A percentile compares a stretch with the other conserved stretches of the same genome.
These are phyloP conservation scores for Gadus chalcogrammus DNA, from an alignment of 2,113 vertebrate species.

Conservation along the genomic window DNA sequence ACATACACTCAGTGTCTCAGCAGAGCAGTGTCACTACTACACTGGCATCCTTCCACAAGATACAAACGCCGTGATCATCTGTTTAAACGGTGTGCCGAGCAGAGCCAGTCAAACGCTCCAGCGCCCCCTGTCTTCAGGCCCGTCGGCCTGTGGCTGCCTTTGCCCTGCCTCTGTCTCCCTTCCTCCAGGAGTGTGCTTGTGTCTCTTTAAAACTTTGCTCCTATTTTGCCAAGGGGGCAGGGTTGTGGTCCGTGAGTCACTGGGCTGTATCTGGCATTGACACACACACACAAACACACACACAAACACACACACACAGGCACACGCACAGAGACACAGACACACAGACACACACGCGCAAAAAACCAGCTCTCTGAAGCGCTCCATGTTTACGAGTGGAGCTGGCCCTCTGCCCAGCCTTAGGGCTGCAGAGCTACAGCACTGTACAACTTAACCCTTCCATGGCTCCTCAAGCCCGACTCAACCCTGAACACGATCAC, in stretches of 20 bases:
- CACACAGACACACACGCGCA: slow-evolving; percentile 20
- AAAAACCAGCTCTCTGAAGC: slow-evolving; percentile 33
- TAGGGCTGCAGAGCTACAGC: slow-evolving; percentile 60
- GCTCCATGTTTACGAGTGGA: slow-evolving; percentile 74
- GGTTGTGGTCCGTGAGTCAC: slow-evolving; percentile 75
- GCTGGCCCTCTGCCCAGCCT: slow-evolving; percentile 68
- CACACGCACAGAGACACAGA: slow-evolving; percentile 39
- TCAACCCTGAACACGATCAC: slow-evolving; percentile 44
- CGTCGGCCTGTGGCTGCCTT: slow-evolving; percentile 4
- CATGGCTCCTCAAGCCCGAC: slow-evolving; percentile 41
- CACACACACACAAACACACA: slow-evolving; percentile 42
- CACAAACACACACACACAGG: slow-evolving; percentile 29
- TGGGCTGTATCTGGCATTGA: slow-evolving; percentile 78
- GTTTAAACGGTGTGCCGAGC: slow-evolving; percentile 40
- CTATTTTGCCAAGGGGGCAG: slow-evolving; percentile 63
- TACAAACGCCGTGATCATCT: slow-evolving; percentile 59
- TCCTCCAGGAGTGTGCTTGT: slow-evolving; percentile 27
- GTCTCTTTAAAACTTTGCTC: slow-evolving; percentile 73
- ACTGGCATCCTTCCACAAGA: slow-evolving; percentile 67
- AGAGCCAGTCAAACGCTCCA: slow-evolving; percentile 44
- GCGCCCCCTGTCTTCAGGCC: slow-evolving; percentile 54
- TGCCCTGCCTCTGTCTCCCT: slow-evolving; percentile 22
- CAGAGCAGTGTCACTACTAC: slow-evolving; percentile 19
- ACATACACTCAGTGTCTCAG: slow-evolving; percentile 51
- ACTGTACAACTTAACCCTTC: slow-evolving; percentile 70